A percentile compares a stretch with the other conserved stretches of the same genome.
These are phyloP conservation scores for Amblyjoppa fuscipennis DNA, from an alignment of 2,888 invertebrate genomes.

Conservation along the genomic window DNA sequence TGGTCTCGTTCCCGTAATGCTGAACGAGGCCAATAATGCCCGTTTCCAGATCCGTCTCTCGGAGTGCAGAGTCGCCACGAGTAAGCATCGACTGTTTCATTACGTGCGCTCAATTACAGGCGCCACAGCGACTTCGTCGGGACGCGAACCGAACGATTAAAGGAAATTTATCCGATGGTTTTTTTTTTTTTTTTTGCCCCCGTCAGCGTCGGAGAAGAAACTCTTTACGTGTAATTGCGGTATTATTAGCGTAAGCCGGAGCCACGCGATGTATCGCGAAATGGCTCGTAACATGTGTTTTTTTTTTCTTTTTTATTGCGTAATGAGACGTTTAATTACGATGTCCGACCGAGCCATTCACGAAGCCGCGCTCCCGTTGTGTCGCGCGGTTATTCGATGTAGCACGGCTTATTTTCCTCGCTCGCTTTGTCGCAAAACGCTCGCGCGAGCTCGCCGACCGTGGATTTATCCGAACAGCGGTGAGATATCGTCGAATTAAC, in stretches of 20 bases:
- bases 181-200: background rate
- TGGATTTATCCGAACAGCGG: conserved; percentile 11
- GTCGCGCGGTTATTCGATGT: background rate
- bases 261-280: background rate
- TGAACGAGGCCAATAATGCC: no score
- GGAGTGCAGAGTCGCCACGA: background rate
- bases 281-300: background rate
- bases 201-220: conserved; percentile 9
- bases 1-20: no score
- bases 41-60: no score
- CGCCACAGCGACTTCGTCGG: background rate
- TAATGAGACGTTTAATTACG: conserved; percentile 12
- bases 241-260: background rate
- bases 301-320: conserved; percentile 5
- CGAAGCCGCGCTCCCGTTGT: background rate
- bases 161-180: background rate
- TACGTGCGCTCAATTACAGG: conserved; percentile 1
- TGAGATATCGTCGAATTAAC: conserved; percentile 56
- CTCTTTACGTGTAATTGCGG: conserved; percentile 3
- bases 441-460: background rate
- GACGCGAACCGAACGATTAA: conserved; percentile 30
- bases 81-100: background rate
- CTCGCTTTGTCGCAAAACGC: background rate
- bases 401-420: background rate
- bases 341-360: background rate